Percentiles rank a stretch among this genome's conserved stretches.
phyloP scores from a whole-genome alignment of 2,797 vertebrate species.

The Helicolenus hilgendorfi region DNA sequence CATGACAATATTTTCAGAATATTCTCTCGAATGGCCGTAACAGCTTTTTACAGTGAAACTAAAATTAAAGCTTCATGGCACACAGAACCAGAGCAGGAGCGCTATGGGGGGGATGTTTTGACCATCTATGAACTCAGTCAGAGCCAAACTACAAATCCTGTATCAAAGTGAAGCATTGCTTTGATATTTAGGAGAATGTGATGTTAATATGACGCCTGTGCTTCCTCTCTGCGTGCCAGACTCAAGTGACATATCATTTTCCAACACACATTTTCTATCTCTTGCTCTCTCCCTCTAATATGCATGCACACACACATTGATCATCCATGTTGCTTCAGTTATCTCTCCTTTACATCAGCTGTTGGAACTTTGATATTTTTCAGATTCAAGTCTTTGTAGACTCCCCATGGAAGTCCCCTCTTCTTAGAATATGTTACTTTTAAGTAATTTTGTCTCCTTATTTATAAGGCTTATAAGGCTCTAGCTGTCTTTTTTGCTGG shows the following conservation, averaged over 20 bases:
- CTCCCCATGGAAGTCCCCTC: neutral
- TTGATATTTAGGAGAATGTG: constrained; percentile 34
- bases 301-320: neutral
- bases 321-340: neutral
- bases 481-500: neutral
- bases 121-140: neutral
- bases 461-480: neutral
- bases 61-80: neutral
- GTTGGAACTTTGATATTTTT: constrained; percentile 22
- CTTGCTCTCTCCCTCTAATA: neutral
- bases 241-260: constrained; percentile 12
- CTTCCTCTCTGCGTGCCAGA: constrained; percentile 18
- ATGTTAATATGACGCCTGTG: neutral
- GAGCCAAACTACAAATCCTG: constrained; percentile 33
- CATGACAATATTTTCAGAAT: neutral
- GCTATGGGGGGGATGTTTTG: neutral
- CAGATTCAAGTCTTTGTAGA: neutral
- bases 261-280: constrained; percentile 2
- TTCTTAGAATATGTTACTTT: constrained; percentile 4
- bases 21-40: too few species aligned
- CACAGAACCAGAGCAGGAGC: neutral
- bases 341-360: constrained; percentile 13
- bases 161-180: constrained; percentile 29
- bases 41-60: neutral
- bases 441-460: neutral